These are phyloP conservation scores for Apamea anceps DNA, from an alignment of 2,888 invertebrate genomes.

Conservation along the genomic window DNA sequence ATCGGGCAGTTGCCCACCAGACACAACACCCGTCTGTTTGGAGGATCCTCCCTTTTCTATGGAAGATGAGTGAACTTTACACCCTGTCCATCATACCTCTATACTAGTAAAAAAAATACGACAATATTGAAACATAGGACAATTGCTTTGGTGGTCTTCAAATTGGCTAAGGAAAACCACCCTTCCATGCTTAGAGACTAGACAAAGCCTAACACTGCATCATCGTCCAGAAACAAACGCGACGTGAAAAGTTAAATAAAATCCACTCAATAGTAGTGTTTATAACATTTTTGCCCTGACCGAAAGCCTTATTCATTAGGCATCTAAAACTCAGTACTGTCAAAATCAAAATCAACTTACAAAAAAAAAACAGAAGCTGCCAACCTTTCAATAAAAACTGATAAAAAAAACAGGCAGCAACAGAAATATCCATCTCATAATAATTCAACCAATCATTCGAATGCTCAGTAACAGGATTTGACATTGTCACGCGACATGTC, in stretches of 20 bases:
- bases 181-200: background rate
- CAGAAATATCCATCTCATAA: background rate
- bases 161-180: background rate
- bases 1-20: no score
- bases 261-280: background rate
- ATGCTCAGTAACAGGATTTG: background rate
- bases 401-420: background rate
- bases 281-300: background rate
- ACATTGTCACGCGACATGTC: conserved; percentile 33
- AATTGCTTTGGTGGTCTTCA: background rate
- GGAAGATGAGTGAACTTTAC: no score
- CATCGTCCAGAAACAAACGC: background rate
- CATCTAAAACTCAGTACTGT: background rate
- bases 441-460: conserved; percentile 3
- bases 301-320: background rate
- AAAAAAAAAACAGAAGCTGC: background rate
- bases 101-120: no score
- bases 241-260: background rate
- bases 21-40: no score
- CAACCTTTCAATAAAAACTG: background rate
- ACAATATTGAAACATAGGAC: no score
- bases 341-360: background rate
- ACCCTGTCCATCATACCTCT: no score
- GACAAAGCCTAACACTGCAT: background rate
- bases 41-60: no score